Percentiles rank a stretch among this genome's conserved stretches.
These are phyloP conservation scores for Metacarcinus magister DNA, from an alignment of 2,888 invertebrate species.

Conservation along the genomic window DNA sequence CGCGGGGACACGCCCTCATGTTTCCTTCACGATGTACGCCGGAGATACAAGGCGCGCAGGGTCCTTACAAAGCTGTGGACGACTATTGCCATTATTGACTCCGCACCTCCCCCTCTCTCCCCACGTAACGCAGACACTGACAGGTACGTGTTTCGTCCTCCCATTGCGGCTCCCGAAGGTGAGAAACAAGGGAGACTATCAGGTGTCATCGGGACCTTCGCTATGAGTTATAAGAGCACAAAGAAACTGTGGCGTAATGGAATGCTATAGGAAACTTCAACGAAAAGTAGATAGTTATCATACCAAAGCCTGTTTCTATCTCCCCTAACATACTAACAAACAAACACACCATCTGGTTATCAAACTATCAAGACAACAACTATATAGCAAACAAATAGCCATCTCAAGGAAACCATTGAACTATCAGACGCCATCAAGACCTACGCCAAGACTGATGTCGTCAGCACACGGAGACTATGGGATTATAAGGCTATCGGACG, in stretches of 20 bases:
- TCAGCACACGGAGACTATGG: not conserved
- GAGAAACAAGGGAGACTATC: not conserved
- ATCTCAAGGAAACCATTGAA: not conserved
- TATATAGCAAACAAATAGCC: not conserved
- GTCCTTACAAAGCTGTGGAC: conserved; percentile 49
- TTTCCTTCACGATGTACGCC: conserved; percentile 26
- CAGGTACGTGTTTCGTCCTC: not conserved
- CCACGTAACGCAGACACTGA: not conserved
- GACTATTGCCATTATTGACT: conserved; percentile 41
- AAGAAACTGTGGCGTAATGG: not conserved
- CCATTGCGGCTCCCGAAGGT: not conserved
- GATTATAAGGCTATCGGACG: not conserved
- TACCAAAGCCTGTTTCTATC: no score
- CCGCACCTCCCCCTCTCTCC: not conserved
- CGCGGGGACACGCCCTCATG: conserved; percentile 49
- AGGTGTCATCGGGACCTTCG: not conserved
- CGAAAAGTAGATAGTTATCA: not conserved
- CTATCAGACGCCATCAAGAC: not conserved
- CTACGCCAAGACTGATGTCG: not conserved
- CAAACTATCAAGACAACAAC: not conserved
- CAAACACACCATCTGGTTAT: not conserved
- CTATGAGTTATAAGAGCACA: not conserved
- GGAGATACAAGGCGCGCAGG: conserved; percentile 32
- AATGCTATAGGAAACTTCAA: not conserved
- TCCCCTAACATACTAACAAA: no score